Evolutionary conservation across 2,113 vertebrate species (phyloP), one percentile per base, ranked within the genome.

Genomic region (Leptobrachium leishanense): DNA sequence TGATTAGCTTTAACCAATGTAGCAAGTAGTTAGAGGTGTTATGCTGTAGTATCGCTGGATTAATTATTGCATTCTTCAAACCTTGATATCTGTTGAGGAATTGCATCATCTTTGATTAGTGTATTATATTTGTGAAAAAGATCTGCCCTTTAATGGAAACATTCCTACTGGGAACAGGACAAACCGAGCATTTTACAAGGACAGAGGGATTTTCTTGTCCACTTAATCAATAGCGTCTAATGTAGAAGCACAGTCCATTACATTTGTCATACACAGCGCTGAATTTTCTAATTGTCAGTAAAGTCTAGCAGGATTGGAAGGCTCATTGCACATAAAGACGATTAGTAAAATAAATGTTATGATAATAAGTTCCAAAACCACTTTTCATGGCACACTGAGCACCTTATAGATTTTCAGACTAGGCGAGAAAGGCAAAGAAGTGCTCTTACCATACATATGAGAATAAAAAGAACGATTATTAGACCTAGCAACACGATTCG

Each of bases 291-390:
- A 81, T 81, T 81, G 78, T 70, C 74, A 67, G 70, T 73, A 67
- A 79, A 68, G 54, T 81, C 72, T 74, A 74, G 78, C 46, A 74
- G 71, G 71, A 74, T 68, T 74, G 68, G 72, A 81, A 74, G 78
- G 78, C 78, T 81, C 78, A 81, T 81, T 81, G 63, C 71, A 81
- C 78, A 81, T 15, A 68, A 74, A 81, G 74, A 81, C 78, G 59
- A 81, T 81, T 81, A 81, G 78, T 68, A 68, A 81, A 81, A 81
- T 68, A 74, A 74, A 74, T 81, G 72, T 81, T 81, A 74, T 59
- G 53, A 74, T 68, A 79, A 67, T 80, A 57, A 68, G 63, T 81
- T 81, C 64, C 71, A 68, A 55, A 68, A 39, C 50, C 50, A 20
- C 42, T 46, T 66, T 66, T 66, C 31, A 55, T 73, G 42, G 63